Percentiles rank a stretch among this genome's conserved stretches.
Conservation (phyloP, 2,113 vertebrate species). For the Plestiodon gilberti region DNA sequence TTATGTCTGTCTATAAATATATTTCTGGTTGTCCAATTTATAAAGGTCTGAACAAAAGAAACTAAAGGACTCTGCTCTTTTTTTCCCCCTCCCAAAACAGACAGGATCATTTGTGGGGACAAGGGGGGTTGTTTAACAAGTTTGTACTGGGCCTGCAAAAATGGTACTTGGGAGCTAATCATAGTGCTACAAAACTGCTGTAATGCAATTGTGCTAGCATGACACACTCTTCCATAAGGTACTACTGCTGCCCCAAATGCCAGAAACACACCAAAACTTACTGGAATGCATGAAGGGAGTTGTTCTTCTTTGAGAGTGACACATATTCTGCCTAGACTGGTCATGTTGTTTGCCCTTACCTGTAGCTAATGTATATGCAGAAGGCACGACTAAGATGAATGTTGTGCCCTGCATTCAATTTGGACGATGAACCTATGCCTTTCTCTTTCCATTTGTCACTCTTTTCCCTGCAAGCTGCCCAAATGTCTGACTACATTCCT, state of each 20-base stretch:
- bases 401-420: slow-evolving; percentile 46
- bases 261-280: not conserved
- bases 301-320: not conserved
- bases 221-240: not conserved
- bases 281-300: not conserved
- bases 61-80: too few relatives aligned
- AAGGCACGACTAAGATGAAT: slow-evolving; percentile 33
- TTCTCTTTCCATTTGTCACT: slow-evolving; percentile 42
- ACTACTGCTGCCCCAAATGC: not conserved
- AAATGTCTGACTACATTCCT: slow-evolving; percentile 49
- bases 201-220: not conserved
- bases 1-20: too few relatives aligned
- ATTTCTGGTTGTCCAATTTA: too few relatives aligned
- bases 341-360: slow-evolving; percentile 45
- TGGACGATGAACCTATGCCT: slow-evolving; percentile 40
- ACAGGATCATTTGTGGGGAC: too few relatives aligned
- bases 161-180: not conserved
- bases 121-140: too few relatives aligned
- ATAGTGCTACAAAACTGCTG: not conserved
- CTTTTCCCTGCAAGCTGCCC: slow-evolving; percentile 37
- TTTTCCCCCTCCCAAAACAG: too few relatives aligned
- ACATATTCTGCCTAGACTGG: slow-evolving; percentile 21
- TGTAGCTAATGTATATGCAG: slow-evolving; percentile 20
- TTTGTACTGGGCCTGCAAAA: too few relatives aligned
- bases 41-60: too few relatives aligned